These are phyloP conservation scores for Crocuta crocuta DNA, from an alignment of 2,113 vertebrate species.

Conservation along the genomic window DNA sequence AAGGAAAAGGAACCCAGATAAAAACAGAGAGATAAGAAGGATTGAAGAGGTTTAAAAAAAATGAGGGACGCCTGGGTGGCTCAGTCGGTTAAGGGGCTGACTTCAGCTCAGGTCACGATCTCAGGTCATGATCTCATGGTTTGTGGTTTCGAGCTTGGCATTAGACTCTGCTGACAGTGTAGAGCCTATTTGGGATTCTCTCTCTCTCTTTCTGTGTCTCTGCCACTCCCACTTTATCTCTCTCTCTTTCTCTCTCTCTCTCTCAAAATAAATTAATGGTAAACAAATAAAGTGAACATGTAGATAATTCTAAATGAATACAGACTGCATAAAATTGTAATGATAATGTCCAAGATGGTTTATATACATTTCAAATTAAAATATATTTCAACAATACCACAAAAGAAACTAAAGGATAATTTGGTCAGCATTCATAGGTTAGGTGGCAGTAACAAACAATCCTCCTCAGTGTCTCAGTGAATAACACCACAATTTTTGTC, in stretches of 20 bases:
- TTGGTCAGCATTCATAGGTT: background rate
- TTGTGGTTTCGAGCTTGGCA: too few species aligned
- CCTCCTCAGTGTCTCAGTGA: background rate
- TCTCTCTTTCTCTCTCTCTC: accelerated
- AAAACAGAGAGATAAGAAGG: background rate
- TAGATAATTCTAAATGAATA: slow-evolving; percentile 12
- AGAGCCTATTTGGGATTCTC: too few species aligned
- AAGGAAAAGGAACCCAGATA: background rate
- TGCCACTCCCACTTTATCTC: too few species aligned
- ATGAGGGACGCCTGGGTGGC: too few species aligned
- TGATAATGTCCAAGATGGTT: background rate
- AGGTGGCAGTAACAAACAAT: background rate
- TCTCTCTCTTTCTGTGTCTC: too few species aligned
- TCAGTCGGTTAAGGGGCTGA: too few species aligned
- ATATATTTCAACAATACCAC: background rate
- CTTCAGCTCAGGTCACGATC: too few species aligned
- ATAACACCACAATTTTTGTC: background rate
- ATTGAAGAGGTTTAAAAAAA: background rate
- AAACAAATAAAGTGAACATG: background rate
- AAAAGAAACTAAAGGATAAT: background rate
- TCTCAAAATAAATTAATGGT: too few species aligned
- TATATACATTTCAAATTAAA: background rate
- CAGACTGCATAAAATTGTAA: background rate
- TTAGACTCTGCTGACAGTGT: too few species aligned
- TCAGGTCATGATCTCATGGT: too few species aligned